Conservation (phyloP, 2,797 vertebrate genomes). For the Tenualosa ilisha region DNA sequence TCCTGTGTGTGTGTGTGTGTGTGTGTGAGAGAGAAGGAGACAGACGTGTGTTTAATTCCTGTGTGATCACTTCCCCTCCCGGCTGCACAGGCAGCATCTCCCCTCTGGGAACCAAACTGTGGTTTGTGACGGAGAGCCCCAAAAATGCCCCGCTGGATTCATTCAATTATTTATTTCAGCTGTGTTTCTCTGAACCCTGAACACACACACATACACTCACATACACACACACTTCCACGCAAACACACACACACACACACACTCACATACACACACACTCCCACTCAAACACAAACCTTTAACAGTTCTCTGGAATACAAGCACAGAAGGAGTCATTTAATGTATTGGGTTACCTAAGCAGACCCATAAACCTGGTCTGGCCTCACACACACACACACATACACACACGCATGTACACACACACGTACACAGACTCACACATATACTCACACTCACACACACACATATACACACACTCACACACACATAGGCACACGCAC, state of each 20-base stretch:
- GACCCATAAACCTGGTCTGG: background rate
- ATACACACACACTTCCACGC: too few species aligned
- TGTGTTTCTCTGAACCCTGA: too few species aligned
- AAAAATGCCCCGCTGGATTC: slow-evolving; percentile 47
- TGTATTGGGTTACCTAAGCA: slow-evolving; percentile 46
- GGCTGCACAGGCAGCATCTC: slow-evolving; percentile 42
- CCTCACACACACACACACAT: slow-evolving; percentile 12
- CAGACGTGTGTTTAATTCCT: too few species aligned
- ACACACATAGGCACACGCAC: too few species aligned
- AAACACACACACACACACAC: background rate
- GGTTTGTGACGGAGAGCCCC: slow-evolving; percentile 56
- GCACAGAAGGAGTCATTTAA: slow-evolving; percentile 39
- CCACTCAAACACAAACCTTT: background rate
- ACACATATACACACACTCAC: too few species aligned
- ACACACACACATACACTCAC: background rate
- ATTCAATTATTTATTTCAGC: slow-evolving; percentile 31
- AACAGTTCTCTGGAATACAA: slow-evolving; percentile 41
- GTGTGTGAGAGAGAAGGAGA: too few species aligned
- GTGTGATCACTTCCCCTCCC: slow-evolving; percentile 36
- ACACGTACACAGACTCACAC: too few species aligned
- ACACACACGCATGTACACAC: background rate
- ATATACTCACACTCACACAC: too few species aligned
- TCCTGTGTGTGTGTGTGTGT: too few species aligned
- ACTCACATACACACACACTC: background rate
- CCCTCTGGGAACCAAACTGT: slow-evolving; percentile 50